Evolutionary conservation across 1,140 invertebrate genomes (phyloP), one percentile per base, ranked within the genome.

Genomic region (Zaprionus lachaisei): DNA sequence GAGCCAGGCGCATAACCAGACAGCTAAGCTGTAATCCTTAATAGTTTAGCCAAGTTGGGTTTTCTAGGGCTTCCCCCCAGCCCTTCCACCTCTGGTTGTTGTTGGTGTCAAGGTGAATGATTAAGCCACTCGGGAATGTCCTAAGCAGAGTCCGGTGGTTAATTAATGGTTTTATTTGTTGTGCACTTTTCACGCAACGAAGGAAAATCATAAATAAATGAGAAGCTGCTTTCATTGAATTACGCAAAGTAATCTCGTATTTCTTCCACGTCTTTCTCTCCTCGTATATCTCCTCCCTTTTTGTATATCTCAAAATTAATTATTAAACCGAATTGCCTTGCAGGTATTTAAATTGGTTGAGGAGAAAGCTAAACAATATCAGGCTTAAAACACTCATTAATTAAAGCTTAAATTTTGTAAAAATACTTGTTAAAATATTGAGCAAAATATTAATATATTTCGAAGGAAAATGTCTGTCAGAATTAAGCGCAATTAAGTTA

Each of bases 11-110:
- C 63, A 74, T 84, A 80, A 66, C 81, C 84, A 89, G 84, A 89
- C 84, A 80, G 85, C 74, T 84, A 90, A 89, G 78, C 84, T 77
- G 65, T 87, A 87, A 89, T 89, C 84, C 84, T 64, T 68, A 72
- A 81, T 89, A 89, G 78, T 83, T 83, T 56, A 56, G 65, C 55
- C 47, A 24, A 34, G 81, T 80, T 75, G 73, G n/a, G 60, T 57
- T 76, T 79, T 22, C 78, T 87, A 84, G 41, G 85, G 85, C 70
- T 90, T 89, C 85, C 38, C 5, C 85, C 38, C 37, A 6, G 26
- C 11, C 4, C 15, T 47, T 63, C 47, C n/a, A n/a, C 17, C n/a
- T 37, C 44, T 28, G 9, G 2, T 58, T 66, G 44, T 55, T 66
- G 70, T 37, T 31, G 55, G 71, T 82, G 83, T 86, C 82, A 85